Conservation (phyloP, 1,140 invertebrate genomes). For the Hirudo medicinalis region DNA sequence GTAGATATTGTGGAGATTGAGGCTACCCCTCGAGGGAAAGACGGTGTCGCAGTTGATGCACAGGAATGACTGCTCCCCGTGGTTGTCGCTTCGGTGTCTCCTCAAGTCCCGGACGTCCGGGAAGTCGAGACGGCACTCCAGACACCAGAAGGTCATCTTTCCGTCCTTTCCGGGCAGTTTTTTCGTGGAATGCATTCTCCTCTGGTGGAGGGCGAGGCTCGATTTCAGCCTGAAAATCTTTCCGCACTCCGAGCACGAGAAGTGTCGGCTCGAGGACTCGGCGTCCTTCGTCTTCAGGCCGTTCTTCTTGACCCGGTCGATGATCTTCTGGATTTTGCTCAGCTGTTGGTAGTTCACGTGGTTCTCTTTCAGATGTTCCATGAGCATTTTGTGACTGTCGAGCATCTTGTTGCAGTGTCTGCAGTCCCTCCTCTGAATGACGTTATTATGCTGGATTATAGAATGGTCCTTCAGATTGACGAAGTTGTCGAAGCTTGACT, state of each 20-base stretch:
- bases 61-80: background rate
- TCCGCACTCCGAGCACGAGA: no score
- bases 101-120: background rate
- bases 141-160: background rate
- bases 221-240: no score
- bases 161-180: background rate
- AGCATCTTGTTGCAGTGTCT: background rate
- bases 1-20: slow-evolving; percentile 4
- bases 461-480: slow-evolving; percentile 3
- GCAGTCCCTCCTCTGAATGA: background rate
- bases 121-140: background rate
- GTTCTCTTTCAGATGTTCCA: slow-evolving; percentile 10
- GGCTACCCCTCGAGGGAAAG: background rate
- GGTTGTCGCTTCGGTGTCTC: background rate
- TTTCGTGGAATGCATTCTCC: no score
- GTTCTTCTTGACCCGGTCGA: no score
- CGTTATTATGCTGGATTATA: background rate
- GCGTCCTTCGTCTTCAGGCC: no score
- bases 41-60: slow-evolving; percentile 12
- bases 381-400: slow-evolving; percentile 5
- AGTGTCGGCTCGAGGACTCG: no score
- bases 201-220: no score
- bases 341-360: background rate
- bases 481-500: background rate
- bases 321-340: no score